These are phyloP conservation scores for Synergus japonicus DNA, from an alignment of 2,888 invertebrate species.

Conservation along the genomic window DNA sequence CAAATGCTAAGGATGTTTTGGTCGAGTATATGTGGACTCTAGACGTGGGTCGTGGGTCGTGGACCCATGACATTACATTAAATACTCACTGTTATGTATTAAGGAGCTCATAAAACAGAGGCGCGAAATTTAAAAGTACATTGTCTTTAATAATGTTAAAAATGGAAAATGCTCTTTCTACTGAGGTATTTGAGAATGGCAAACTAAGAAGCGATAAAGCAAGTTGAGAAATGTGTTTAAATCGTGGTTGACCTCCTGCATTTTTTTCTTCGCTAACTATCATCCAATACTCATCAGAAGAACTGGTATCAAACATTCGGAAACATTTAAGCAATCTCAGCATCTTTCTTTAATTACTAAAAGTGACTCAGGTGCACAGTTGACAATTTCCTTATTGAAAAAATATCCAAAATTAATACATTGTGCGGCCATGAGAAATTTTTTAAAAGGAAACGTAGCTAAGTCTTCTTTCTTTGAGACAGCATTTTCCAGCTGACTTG, in stretches of 20 bases:
- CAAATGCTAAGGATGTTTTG: too few relatives aligned
- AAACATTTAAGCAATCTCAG: neutral
- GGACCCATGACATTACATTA: too few relatives aligned
- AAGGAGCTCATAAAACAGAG: too few relatives aligned
- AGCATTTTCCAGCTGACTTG: slow-evolving; percentile 58
- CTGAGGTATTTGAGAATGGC: slow-evolving; percentile 12
- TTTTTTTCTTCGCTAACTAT: slow-evolving; percentile 24
- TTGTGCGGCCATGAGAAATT: slow-evolving; percentile 58
- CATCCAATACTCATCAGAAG: too few relatives aligned
- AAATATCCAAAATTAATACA: slow-evolving; percentile 62
- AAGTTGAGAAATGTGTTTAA: slow-evolving; percentile 34
- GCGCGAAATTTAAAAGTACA: too few relatives aligned
- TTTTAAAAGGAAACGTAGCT: slow-evolving; percentile 58
- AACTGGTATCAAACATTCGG: neutral
- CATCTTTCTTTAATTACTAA: too few relatives aligned
- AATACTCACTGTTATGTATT: too few relatives aligned
- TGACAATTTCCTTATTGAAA: slow-evolving; percentile 45
- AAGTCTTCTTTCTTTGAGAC: slow-evolving; percentile 53
- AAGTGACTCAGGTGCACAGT: too few relatives aligned
- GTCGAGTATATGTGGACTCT: too few relatives aligned
- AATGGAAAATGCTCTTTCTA: too few relatives aligned
- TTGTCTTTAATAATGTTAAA: too few relatives aligned
- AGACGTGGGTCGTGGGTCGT: too few relatives aligned
- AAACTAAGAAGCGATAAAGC: slow-evolving; percentile 51
- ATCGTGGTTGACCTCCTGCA: slow-evolving; percentile 37